phyloP scores from a whole-genome alignment of 2,888 invertebrate species.

The Camptogramma bilineatum region DNA sequence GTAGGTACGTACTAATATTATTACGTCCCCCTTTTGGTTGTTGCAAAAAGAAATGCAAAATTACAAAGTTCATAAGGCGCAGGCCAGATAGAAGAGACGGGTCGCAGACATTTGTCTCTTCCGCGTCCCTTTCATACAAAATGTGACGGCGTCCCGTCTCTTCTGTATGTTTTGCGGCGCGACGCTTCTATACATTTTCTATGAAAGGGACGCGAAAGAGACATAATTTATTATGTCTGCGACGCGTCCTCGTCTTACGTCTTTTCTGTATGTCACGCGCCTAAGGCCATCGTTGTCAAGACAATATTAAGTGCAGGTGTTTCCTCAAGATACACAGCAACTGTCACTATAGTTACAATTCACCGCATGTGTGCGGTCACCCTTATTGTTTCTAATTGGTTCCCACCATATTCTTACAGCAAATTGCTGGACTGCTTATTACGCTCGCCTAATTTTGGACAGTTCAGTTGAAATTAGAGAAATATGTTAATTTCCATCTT shows the following conservation, averaged over 20 bases:
- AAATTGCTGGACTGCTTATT: conserved; percentile 73
- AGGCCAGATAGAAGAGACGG: too few species aligned
- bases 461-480: conserved; percentile 77
- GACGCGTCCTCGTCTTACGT: too few species aligned
- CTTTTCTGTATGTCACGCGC: too few species aligned
- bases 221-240: too few species aligned
- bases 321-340: background rate
- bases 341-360: conserved; percentile 13
- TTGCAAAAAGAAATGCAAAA: background rate
- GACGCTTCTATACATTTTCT: too few species aligned
- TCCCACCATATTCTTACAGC: conserved; percentile 72
- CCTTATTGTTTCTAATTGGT: conserved; percentile 65
- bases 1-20: too few species aligned
- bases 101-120: too few species aligned
- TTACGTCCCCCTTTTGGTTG: too few species aligned
- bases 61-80: background rate
- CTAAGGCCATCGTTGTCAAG: background rate
- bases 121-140: too few species aligned
- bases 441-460: conserved; percentile 79
- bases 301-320: background rate
- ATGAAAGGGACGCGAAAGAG: too few species aligned
- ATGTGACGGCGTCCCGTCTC: too few species aligned
- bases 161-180: too few species aligned
- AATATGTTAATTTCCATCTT: conserved; percentile 81
- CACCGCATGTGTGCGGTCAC: conserved; percentile 36